Evolutionary conservation across 2,888 invertebrate genomes (phyloP).

Genomic region (Scaptomyza caliginosa): DNA sequence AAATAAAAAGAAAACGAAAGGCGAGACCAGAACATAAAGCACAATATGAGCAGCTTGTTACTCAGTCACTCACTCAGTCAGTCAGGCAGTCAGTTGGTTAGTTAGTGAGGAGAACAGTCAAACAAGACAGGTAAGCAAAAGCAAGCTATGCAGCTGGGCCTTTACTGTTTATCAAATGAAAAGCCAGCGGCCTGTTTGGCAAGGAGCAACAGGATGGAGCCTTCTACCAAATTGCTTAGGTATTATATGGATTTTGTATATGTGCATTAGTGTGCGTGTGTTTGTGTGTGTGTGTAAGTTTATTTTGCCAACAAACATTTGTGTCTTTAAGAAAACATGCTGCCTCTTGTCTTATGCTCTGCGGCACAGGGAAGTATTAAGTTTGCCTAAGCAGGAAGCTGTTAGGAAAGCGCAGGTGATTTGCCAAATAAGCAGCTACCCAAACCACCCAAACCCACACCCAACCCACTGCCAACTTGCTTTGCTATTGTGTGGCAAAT

Average conservation of each 20-base stretch:
- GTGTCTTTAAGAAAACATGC: slow-evolving; percentile 59
- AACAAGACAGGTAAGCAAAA: slow-evolving; percentile 44
- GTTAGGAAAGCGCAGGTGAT: slow-evolving; percentile 80
- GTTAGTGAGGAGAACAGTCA: slow-evolving; percentile 8
- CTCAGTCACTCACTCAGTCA: slow-evolving; percentile 34
- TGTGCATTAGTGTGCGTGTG: slow-evolving; percentile 3
- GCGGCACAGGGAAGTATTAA: slow-evolving; percentile 70
- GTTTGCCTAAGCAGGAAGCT: slow-evolving; percentile 76
- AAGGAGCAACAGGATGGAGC: slow-evolving; percentile 60
- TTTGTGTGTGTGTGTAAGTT: slow-evolving; percentile 40
- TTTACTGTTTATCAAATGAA: slow-evolving; percentile 62
- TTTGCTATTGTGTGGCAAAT: slow-evolving; percentile 54
- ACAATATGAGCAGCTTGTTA: slow-evolving; percentile 62
- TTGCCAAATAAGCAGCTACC: slow-evolving; percentile 68
- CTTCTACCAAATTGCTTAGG: slow-evolving; percentile 56
- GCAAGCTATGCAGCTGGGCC: slow-evolving; percentile 53
- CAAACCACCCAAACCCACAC: neutral
- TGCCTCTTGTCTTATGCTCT: slow-evolving; percentile 52
- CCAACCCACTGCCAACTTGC: neutral
- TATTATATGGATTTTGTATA: slow-evolving; percentile 46
- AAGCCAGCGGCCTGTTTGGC: slow-evolving; percentile 45
- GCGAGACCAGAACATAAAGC: slow-evolving; percentile 59
- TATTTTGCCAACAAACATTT: slow-evolving; percentile 55
- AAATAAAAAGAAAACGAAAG: slow-evolving; percentile 11
- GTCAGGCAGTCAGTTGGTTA: slow-evolving; percentile 21